phyloP scores from a whole-genome alignment of 2,113 vertebrate species.

The Otis tarda region DNA sequence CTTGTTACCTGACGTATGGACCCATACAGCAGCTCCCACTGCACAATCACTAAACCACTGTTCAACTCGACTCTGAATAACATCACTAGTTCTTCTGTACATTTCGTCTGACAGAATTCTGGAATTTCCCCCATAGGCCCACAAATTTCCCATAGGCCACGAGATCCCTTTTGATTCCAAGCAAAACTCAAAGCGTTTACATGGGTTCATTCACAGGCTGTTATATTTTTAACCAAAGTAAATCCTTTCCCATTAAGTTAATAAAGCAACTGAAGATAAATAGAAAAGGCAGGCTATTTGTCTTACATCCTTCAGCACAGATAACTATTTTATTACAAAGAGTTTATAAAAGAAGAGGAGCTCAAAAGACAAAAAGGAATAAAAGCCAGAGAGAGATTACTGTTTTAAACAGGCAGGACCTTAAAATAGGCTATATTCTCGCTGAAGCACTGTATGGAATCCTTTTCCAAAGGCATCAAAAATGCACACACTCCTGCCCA shows the following conservation, averaged over 20 bases:
- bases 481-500: neutral
- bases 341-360: neutral
- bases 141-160: rapidly evolving
- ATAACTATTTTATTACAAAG: neutral
- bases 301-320: neutral
- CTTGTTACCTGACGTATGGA: neutral
- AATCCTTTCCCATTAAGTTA: neutral
- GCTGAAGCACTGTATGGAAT: neutral
- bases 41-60: neutral
- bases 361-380: neutral
- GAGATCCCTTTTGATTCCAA: neutral
- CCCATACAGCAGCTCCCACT: neutral
- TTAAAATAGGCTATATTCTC: neutral
- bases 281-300: neutral
- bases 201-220: neutral
- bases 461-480: neutral
- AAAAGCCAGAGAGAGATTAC: neutral
- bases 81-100: neutral
- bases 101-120: neutral
- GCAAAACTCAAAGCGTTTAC: neutral
- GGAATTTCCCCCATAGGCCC: neutral
- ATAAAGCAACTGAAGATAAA: neutral
- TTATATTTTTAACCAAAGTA: neutral
- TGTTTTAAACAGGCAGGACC: neutral
- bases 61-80: neutral